A percentile compares a stretch with the other conserved stretches of the same genome.
These are phyloP conservation scores for Ardeotis arabs DNA, from an alignment of 2,113 vertebrate species.

Conservation along the genomic window DNA sequence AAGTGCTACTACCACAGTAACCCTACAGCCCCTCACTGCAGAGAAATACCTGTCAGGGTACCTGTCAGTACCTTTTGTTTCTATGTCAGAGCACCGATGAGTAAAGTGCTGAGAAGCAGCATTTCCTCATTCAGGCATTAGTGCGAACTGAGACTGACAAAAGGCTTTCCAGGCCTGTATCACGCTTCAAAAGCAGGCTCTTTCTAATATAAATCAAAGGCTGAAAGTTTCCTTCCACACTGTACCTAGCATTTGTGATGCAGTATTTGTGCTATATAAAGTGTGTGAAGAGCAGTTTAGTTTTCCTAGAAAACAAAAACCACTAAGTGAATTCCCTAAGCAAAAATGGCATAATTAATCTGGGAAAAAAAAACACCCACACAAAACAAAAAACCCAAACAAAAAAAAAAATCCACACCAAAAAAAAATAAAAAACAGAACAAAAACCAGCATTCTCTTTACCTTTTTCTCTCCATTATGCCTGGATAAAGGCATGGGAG, in stretches of 20 bases:
- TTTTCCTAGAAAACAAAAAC: neutral
- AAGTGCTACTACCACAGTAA: neutral
- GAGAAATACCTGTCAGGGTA: neutral
- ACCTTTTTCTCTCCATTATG: neutral
- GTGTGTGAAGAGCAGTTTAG: neutral
- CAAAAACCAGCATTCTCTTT: neutral
- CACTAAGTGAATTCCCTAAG: neutral
- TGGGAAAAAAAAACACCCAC: neutral
- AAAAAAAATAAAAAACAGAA: fast-evolving
- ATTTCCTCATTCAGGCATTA: neutral
- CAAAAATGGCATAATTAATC: neutral
- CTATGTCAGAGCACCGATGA: fast-evolving
- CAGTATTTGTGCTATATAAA: neutral
- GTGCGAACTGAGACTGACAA: neutral
- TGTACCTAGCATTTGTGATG: neutral
- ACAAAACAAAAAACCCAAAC: too few relatives aligned
- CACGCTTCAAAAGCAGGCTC: neutral
- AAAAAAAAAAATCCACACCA: neutral
- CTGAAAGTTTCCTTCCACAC: neutral
- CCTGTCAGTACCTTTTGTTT: too few relatives aligned
- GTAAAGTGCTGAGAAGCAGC: neutral
- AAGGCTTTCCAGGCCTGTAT: neutral
- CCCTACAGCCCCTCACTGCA: neutral
- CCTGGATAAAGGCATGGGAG: neutral
- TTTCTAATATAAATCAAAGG: neutral